phyloP scores from a whole-genome alignment of 2,113 vertebrate species.

The Trochalopteron elliotii region DNA sequence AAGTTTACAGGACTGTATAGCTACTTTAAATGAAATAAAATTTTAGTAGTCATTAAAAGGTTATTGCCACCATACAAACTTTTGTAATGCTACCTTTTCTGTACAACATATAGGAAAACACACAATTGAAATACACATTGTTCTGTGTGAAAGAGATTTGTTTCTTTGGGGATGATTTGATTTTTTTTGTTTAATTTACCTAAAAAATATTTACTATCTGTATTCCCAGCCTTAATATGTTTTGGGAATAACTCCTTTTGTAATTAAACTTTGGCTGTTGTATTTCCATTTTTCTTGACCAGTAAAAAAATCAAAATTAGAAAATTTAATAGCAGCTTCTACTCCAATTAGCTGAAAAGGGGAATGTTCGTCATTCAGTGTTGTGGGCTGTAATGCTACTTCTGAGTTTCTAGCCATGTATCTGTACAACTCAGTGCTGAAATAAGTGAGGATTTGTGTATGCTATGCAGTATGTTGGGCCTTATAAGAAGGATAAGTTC shows the following conservation, averaged over 20 bases:
- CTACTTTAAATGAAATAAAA: background rate
- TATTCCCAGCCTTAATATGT: background rate
- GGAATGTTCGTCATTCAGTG: rapidly evolving
- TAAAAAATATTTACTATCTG: background rate
- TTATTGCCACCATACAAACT: background rate
- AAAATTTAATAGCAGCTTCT: background rate
- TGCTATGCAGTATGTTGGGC: background rate
- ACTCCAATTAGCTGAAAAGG: background rate
- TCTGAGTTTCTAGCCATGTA: rapidly evolving
- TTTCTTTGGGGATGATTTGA: background rate
- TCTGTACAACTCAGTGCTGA: background rate
- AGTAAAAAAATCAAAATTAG: background rate
- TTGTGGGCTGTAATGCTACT: background rate
- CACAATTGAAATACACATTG: background rate
- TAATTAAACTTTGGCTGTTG: background rate
- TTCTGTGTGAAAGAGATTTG: background rate
- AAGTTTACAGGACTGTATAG: background rate
- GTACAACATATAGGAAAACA: background rate
- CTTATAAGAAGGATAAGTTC: background rate
- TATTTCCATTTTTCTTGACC: background rate
- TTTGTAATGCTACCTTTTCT: background rate
- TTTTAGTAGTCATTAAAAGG: background rate
- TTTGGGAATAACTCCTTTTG: background rate
- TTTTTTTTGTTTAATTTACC: background rate
- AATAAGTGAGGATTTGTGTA: background rate